These are phyloP conservation scores for Drosophila mauritiana DNA, from an alignment of 1,140 invertebrate species.

Conservation along the genomic window DNA sequence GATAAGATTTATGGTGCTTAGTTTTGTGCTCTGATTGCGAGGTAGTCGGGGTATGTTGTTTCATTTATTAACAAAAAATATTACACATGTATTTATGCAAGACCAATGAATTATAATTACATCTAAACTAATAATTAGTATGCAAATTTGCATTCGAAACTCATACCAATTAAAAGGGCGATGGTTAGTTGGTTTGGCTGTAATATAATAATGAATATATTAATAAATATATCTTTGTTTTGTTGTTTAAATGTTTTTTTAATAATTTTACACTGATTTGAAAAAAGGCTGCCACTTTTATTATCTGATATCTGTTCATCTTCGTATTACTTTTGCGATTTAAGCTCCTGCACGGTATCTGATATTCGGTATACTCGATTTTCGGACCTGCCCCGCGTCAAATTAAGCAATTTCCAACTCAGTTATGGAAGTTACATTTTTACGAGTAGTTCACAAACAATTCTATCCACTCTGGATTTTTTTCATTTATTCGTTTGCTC, in stretches of 20 bases:
- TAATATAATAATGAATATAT: too few relatives aligned
- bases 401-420: conserved; percentile 55
- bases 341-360: background rate
- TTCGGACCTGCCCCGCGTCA: conserved; percentile 3
- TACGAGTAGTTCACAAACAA: conserved; percentile 64
- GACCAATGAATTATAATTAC: background rate
- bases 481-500: conserved; percentile 21
- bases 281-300: too few relatives aligned
- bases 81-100: too few relatives aligned
- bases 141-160: too few relatives aligned
- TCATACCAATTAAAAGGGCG: background rate
- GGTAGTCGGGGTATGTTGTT: conserved; percentile 6
- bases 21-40: background rate
- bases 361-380: background rate
- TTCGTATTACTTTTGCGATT: background rate
- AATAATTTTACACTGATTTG: too few relatives aligned
- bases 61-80: background rate
- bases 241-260: too few relatives aligned
- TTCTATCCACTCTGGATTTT: conserved; percentile 43
- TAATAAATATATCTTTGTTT: too few relatives aligned
- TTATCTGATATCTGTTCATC: too few relatives aligned
- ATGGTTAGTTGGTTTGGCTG: too few relatives aligned
- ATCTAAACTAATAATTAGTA: too few relatives aligned
- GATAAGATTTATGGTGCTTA: conserved; percentile 44
- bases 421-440: conserved; percentile 45